Base-by-base conservation (phyloP, 2,888 invertebrate genomes). In the Aleiodes testaceus region DNA sequence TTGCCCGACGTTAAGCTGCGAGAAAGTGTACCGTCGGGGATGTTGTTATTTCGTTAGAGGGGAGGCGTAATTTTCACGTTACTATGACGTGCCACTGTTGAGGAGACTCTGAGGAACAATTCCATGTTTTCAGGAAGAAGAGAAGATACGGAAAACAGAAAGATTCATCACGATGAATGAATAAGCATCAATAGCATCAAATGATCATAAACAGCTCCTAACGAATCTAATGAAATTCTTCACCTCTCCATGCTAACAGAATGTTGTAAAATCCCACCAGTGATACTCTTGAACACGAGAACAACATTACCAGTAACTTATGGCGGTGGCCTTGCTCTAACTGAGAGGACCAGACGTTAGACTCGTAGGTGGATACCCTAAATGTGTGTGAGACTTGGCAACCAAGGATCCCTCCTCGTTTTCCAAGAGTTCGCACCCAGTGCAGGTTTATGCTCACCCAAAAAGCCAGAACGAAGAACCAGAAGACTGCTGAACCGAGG, bases 291-390 rank as follows among this genome's bases (percentile, higher is more conserved):
- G 72, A 84, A 87, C 87, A 86, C 81, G 85, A 82, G 83, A 86
- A 85, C 83, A 85, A 86, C 87, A 87, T 87, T 87, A 87, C 83
- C 80, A 80, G 84, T 84, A 85, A 86, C 82, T 86, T 86, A 87
- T 86, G 84, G 85, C 79, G 81, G 85, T 77, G 82, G 84, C 79
- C 79, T 81, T 80, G 80, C 22, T 52, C 63, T 52, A 50, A 61
- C 70, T 69, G 70, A 61, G 66, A 55, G 69, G 69, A 66, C 50
- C 47, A 53, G 61, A 61, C 26, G 36, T 7, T 36, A 36, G 36
- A 55, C 12, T 16, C 42, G 59, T 22, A 44, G n/a, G 11, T 65
- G 6, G 65, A 47, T 44, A 53, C 36, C 9, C 36, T 59, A 44
- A 44, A 66, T 36, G 50, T 50, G 63, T 36, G 36, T 36, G 36